Percentiles rank a stretch among this genome's conserved stretches.
These are phyloP conservation scores for Lasiurus cinereus DNA, from an alignment of 2,113 vertebrate species.

Conservation along the genomic window DNA sequence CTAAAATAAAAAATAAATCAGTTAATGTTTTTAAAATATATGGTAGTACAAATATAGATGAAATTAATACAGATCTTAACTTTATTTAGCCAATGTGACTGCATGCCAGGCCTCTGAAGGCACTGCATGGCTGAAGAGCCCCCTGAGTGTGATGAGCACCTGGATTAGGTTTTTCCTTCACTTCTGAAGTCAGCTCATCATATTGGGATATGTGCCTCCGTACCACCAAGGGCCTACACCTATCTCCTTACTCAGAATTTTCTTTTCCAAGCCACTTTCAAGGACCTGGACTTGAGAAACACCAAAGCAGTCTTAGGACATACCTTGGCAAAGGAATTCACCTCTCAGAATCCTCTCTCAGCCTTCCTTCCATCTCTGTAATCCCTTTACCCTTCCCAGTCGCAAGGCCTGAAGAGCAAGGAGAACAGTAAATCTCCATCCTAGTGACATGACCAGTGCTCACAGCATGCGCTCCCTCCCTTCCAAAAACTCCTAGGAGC, in stretches of 20 bases:
- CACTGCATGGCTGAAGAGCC: background rate
- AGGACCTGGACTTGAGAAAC: slow-evolving; percentile 32
- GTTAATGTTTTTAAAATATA: slow-evolving; percentile 1
- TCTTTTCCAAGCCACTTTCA: slow-evolving; percentile 9
- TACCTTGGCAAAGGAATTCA: background rate
- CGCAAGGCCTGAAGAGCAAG: background rate
- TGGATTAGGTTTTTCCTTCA: background rate
- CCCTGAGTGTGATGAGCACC: background rate
- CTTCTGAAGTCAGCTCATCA: background rate
- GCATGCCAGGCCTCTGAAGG: background rate
- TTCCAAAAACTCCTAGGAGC: slow-evolving; percentile 38
- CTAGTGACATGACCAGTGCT: background rate
- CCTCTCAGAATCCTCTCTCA: background rate
- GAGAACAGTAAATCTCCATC: slow-evolving; percentile 7
- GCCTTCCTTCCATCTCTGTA: background rate
- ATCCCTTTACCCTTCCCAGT: background rate
- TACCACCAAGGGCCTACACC: background rate
- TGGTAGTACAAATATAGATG: background rate
- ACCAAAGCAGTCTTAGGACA: background rate
- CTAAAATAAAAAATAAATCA: background rate
- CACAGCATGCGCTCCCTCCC: background rate
- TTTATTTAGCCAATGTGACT: slow-evolving; percentile 10
- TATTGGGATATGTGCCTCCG: background rate
- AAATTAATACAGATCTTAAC: slow-evolving; percentile 11
- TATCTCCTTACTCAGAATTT: background rate